Conservation (phyloP, 2,797 vertebrate species). For the Labeo calbasu region DNA sequence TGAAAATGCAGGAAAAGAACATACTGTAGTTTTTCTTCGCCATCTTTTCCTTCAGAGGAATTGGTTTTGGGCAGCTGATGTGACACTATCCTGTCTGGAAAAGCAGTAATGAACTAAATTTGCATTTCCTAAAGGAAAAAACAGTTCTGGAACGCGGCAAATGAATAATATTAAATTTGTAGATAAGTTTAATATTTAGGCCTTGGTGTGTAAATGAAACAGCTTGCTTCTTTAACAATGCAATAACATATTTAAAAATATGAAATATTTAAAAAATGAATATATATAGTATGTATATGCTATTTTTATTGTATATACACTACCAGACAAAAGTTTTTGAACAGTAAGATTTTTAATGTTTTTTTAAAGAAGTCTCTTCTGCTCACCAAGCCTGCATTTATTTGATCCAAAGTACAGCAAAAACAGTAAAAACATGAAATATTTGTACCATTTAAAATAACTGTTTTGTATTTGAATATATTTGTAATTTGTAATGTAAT, state of each 20-base stretch:
- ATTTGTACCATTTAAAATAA: too few relatives aligned
- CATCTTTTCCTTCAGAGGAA: not conserved
- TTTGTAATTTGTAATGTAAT: too few relatives aligned
- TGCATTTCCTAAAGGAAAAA: not conserved
- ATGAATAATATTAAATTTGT: not conserved
- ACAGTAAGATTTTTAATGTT: too few relatives aligned
- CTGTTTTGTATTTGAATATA: too few relatives aligned
- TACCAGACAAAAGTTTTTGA: too few relatives aligned
- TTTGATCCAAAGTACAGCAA: too few relatives aligned
- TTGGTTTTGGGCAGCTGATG: conserved; percentile 2
- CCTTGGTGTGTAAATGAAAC: not conserved
- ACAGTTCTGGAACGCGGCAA: not conserved
- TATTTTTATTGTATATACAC: not conserved
- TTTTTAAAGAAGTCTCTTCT: too few relatives aligned
- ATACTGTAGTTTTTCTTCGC: not conserved
- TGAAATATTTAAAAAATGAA: not conserved
- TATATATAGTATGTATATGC: not conserved
- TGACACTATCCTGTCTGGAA: conserved; percentile 8
- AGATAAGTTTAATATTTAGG: not conserved
- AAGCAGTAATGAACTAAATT: conserved; percentile 2
- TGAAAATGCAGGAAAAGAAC: not conserved
- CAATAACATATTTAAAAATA: not conserved
- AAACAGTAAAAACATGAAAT: too few relatives aligned
- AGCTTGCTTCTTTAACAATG: not conserved
- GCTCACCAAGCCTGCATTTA: too few relatives aligned